A percentile compares a stretch with the other conserved stretches of the same genome.
Evolutionary conservation across 92 coral and sea anemone species (phyloP).

Genomic region (Zoanthus sociatus): DNA sequence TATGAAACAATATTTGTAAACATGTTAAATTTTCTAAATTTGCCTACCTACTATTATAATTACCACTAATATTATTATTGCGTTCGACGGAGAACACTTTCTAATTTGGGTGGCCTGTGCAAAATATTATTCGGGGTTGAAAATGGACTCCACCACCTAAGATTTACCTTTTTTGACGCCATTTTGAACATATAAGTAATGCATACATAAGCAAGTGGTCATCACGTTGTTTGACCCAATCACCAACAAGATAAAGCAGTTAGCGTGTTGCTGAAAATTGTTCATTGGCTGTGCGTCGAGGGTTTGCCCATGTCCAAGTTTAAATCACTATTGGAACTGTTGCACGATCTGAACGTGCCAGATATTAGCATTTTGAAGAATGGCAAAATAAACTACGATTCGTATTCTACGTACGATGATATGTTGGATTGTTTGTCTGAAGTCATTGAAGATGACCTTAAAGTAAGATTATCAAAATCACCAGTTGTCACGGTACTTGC

Average conservation of each 20-base stretch:
- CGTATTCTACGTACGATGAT: conserved; percentile 18
- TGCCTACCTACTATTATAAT: too few species aligned
- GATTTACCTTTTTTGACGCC: too few species aligned
- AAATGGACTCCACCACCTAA: too few species aligned
- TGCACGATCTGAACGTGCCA: conserved; percentile 36
- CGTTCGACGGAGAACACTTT: too few species aligned
- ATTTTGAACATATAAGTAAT: too few species aligned
- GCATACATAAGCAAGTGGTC: too few species aligned
- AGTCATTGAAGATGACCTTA: conserved; percentile 4
- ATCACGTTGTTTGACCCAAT: too few species aligned
- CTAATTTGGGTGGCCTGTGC: too few species aligned
- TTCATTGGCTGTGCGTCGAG: conserved; percentile 25
- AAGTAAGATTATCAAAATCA: conserved; percentile 1
- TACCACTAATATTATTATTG: too few species aligned
- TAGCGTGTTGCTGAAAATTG: conserved; percentile 16
- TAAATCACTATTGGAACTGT: conserved; percentile 20
- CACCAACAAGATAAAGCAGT: conserved; percentile 27
- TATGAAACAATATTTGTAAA: too few species aligned
- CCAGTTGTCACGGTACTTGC: conserved; percentile 26
- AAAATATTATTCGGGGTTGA: too few species aligned
- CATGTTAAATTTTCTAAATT: too few species aligned
- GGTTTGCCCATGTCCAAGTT: conserved; percentile 18
- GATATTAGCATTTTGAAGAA: conserved; percentile 13
- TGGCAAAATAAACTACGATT: conserved; percentile 12
- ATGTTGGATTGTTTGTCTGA: conserved; percentile 22